Evolutionary conservation across 1,140 invertebrate species (phyloP), one percentile per base, ranked within the genome.

Genomic region (Papilio dardanus): DNA sequence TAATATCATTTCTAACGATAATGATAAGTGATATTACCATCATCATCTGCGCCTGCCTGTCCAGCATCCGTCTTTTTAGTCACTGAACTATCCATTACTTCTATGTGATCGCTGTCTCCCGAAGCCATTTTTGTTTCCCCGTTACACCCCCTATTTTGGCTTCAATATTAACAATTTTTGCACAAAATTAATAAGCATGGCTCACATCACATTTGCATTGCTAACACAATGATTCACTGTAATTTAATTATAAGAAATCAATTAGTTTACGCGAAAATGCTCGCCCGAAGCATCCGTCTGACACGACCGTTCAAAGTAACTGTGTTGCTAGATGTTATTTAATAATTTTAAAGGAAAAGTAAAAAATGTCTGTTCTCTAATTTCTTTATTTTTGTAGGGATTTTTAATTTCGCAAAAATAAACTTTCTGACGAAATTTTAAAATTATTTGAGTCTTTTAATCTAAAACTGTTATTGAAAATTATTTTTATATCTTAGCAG

Each of bases 101-200:
- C 91, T 83, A 93, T 93, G 74, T 90, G 88, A 90, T 93, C 91
- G 90, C 92, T 94, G 89, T 95, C 94, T 84, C 95, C 94, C 88
- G 95, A 95, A 94, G 95, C 95, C 95, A 95, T 95, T 94, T 95
- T 95, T 94, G 84, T 87, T 92, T 89, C 83, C 80, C 79, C 86
- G 81, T 86, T 87, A 91, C 90, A 92, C 89, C 90, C 87, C 88
- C 86, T 91, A 90, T 90, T 89, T 90, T 88, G 80, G 84, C 87
- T 88, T 91, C 86, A 88, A 83, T 86, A 58, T 78, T 75, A 77
- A 82, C 8, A 88, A 86, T 87, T 35, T 84, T 80, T 81, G 80
- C 85, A 89, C 87, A 90, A 88, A 86, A 88, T 83, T 84, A 84
- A 86, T 86, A 88, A 76, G 83, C 90, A 93, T 93, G 90, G 90